A percentile compares a stretch with the other conserved stretches of the same genome.
These are phyloP conservation scores for Meteorus sp. DNA, from an alignment of 1,140 invertebrate genomes.

Conservation along the genomic window DNA sequence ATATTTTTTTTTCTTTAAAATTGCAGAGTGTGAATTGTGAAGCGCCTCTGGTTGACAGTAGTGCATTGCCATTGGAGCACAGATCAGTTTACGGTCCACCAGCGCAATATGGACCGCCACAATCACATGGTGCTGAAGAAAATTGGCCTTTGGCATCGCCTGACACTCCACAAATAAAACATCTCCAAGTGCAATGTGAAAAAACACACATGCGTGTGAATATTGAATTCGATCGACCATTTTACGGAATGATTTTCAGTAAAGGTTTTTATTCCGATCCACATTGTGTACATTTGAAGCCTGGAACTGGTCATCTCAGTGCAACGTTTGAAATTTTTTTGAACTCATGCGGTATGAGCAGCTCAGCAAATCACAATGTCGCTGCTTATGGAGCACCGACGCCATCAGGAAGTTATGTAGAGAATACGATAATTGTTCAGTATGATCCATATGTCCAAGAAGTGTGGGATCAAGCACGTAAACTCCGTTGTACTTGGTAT, in stretches of 20 bases:
- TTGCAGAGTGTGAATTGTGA: slow-evolving; percentile 73
- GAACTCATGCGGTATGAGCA: slow-evolving; percentile 88
- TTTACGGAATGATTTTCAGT: slow-evolving; percentile 95
- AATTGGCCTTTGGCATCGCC: slow-evolving; percentile 81
- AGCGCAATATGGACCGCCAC: slow-evolving; percentile 64
- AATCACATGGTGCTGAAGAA: slow-evolving; percentile 65
- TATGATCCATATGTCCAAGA: slow-evolving; percentile 94
- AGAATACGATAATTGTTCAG: slow-evolving; percentile 94
- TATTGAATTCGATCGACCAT: slow-evolving; percentile 91
- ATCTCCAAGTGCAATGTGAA: slow-evolving; percentile 92
- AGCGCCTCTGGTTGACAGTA: slow-evolving; percentile 74
- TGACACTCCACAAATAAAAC: slow-evolving; percentile 89
- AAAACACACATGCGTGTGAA: slow-evolving; percentile 94
- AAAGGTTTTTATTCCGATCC: slow-evolving; percentile 90
- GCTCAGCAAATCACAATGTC: slow-evolving; percentile 81
- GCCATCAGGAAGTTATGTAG: slow-evolving; percentile 87
- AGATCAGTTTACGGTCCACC: slow-evolving; percentile 74
- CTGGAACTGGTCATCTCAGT: slow-evolving; percentile 84
- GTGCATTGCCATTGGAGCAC: slow-evolving; percentile 77
- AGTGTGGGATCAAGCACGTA: slow-evolving; percentile 84
- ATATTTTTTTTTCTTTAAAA: slow-evolving; percentile 38
- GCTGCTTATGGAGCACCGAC: slow-evolving; percentile 78
- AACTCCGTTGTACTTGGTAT: slow-evolving; percentile 90
- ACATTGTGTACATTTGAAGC: slow-evolving; percentile 88
- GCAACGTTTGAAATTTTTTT: slow-evolving; percentile 91